These are phyloP conservation scores for Heliconius himera DNA, from an alignment of 1,140 invertebrate species.

Conservation along the genomic window DNA sequence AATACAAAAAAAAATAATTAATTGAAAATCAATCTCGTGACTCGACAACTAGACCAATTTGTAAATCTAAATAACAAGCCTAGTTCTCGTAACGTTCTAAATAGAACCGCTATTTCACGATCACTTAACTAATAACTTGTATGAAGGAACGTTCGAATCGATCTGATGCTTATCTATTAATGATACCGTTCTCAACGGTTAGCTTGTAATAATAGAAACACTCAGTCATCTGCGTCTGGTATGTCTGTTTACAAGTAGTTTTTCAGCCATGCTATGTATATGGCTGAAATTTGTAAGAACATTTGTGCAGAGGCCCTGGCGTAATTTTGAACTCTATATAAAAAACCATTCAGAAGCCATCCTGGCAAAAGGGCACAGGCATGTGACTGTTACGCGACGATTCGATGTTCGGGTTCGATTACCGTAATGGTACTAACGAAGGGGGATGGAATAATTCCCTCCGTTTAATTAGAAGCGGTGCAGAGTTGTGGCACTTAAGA, in stretches of 20 bases:
- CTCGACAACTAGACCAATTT: background rate
- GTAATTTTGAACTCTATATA: too few species aligned
- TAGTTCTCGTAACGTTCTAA: conserved; percentile 15
- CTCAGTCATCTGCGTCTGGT: background rate
- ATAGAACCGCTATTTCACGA: conserved; percentile 21
- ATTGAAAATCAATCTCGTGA: background rate
- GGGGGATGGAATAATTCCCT: too few species aligned
- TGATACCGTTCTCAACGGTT: conserved; percentile 41
- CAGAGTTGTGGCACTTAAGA: background rate
- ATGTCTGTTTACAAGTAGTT: background rate
- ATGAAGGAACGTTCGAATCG: background rate
- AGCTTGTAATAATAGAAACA: conserved; percentile 31
- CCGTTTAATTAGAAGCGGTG: background rate
- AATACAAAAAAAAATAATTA: background rate
- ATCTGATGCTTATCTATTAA: conserved; percentile 40
- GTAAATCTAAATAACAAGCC: background rate
- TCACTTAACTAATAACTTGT: conserved; percentile 12
- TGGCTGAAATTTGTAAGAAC: background rate
- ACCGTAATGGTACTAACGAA: too few species aligned
- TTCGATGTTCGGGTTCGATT: too few species aligned
- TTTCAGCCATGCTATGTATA: background rate
- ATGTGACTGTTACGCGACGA: too few species aligned
- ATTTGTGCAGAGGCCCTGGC: background rate
- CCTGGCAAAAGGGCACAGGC: too few species aligned
- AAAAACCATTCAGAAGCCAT: too few species aligned